Evolutionary conservation across 2,113 vertebrate genomes (phyloP), one percentile per base, ranked within the genome.

Genomic region (Rhinopomastus cyanomelas): DNA sequence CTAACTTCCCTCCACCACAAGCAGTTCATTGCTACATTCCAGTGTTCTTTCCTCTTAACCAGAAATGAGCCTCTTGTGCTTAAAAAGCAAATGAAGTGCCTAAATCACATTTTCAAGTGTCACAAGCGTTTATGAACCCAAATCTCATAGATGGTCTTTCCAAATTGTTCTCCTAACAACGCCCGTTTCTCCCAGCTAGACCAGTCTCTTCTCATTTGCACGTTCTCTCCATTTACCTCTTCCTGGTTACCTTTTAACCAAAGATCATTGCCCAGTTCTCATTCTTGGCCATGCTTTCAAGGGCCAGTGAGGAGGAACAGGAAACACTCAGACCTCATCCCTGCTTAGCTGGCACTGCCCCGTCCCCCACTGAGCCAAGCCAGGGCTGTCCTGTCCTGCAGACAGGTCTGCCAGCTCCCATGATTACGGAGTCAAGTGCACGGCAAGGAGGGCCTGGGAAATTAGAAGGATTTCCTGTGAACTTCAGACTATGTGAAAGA

Each of bases 201-300:
- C 48, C 79, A 86, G 7, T 17, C 3, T 80, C 48, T 77, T 64
- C 74, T 76, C 74, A 83, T 88, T 93, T 94, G 16, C 83, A 88
- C 42, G 88, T 92, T 72, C 76, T 55, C 30, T 88, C 73, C 82
- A 42, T 64, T 94, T n/a, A 29, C 44, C 21, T 13, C 53, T 64
- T 92, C 72, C 82, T 94, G 83, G 86, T 94, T 93, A 84, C 26
- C 29, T 84, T 94, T 94, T 91, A 94, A 95, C 90, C 56, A 46
- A 53, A 91, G 46, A 61, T 60, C 56, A 39, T 71, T 86, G 85
- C 61, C 67, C 4, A 5, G 10, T 81, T 86, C 71, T 84, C 67
- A 89, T 94, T 95, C 94, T 73, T 51, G 59, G 69, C 81, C 80
- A 76, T 94, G 92, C 64, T 93, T 88, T 88, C 39, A 59, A 81